These are phyloP conservation scores for Nannospalax galili DNA, from an alignment of 2,113 vertebrate genomes.

Conservation along the genomic window DNA sequence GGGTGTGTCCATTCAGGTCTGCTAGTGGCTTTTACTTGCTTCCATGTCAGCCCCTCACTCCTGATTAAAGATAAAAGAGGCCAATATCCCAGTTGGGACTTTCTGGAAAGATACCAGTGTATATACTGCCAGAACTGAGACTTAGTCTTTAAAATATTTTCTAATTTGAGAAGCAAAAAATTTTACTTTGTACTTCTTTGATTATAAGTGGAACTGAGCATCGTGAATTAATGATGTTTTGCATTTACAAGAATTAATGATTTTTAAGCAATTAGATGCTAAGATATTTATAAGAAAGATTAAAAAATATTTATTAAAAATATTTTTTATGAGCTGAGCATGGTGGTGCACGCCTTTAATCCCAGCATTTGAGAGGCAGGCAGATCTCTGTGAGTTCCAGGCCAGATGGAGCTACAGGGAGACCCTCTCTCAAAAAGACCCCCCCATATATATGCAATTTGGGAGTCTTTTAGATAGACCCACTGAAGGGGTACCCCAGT, in stretches of 20 bases:
- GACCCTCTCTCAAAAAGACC: too few relatives aligned
- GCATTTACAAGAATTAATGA: too few relatives aligned
- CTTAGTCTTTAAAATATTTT: conserved; percentile 42
- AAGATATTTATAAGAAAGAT: conserved; percentile 2
- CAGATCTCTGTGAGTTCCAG: too few relatives aligned
- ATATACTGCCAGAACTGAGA: neutral
- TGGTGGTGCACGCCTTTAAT: too few relatives aligned
- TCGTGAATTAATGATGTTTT: neutral
- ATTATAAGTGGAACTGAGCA: conserved; percentile 41
- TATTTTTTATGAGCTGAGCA: too few relatives aligned
- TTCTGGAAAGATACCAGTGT: conserved; percentile 46
- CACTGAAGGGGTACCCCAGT: too few relatives aligned
- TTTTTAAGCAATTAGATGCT: conserved; percentile 15
- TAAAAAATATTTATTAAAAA: too few relatives aligned
- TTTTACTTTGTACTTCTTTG: conserved; percentile 54
- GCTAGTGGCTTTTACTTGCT: neutral
- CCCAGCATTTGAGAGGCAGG: too few relatives aligned
- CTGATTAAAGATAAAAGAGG: neutral
- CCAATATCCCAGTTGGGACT: neutral
- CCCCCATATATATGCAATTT: too few relatives aligned
- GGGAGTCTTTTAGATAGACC: too few relatives aligned
- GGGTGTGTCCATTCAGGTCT: neutral
- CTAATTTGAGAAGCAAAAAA: conserved; percentile 34
- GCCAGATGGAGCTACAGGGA: too few relatives aligned
- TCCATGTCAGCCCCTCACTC: neutral